A percentile compares a stretch with the other conserved stretches of the same genome.
These are phyloP conservation scores for Oscarella lobularis DNA, from an alignment of 37 sponge, comb jelly and placozoan species.

Conservation along the genomic window DNA sequence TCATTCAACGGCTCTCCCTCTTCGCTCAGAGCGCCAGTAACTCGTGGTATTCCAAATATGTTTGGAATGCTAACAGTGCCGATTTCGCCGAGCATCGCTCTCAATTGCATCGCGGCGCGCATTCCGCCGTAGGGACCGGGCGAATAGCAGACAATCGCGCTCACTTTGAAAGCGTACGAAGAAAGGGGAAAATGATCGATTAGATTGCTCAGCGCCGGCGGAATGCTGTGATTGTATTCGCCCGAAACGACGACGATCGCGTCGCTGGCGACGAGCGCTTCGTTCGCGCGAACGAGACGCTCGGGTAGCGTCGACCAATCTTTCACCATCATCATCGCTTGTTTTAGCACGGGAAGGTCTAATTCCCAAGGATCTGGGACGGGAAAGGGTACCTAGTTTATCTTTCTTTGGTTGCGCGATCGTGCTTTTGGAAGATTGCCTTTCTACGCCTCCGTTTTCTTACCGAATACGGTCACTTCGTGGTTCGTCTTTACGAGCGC, in stretches of 20 bases:
- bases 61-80: conserved; percentile 33
- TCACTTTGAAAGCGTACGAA: conserved; percentile 51
- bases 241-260: conserved; percentile 53
- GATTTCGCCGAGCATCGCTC: conserved; percentile 54
- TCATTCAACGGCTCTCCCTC: conserved; percentile 30
- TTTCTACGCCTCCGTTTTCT: too few relatives aligned
- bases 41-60: conserved; percentile 46
- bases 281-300: conserved; percentile 39
- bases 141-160: conserved; percentile 71
- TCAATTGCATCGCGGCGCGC: conserved; percentile 53
- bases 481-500: conserved; percentile 42
- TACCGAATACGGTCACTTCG: conserved; percentile 46
- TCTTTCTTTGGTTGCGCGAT: too few relatives aligned
- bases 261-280: conserved; percentile 53
- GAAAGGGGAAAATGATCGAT: conserved; percentile 75
- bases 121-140: conserved; percentile 62
- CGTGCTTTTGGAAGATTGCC: too few relatives aligned
- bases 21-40: conserved; percentile 39
- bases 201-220: conserved; percentile 84
- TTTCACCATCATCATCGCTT: conserved; percentile 49
- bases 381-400: too few relatives aligned
- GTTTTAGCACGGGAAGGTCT: conserved; percentile 59
- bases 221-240: conserved; percentile 86
- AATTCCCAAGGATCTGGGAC: conserved; percentile 59
- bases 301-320: conserved; percentile 39